Evolutionary conservation across 2,113 vertebrate genomes (phyloP).

Genomic region (Crotalus viridis): DNA sequence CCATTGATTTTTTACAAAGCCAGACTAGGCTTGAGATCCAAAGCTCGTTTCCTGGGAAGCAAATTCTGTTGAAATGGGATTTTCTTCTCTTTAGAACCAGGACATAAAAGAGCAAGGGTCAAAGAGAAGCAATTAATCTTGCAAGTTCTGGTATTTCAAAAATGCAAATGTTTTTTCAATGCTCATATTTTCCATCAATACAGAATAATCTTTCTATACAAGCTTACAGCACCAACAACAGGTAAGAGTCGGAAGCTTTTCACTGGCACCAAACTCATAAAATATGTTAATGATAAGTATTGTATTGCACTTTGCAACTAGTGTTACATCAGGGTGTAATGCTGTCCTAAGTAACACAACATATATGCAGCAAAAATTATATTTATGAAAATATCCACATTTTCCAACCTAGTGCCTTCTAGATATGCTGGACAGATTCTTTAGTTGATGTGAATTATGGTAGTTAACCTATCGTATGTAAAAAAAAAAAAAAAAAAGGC

Average conservation of each 20-base stretch:
- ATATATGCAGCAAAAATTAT: background rate
- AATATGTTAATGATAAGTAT: background rate
- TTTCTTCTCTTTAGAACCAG: slow-evolving; percentile 7
- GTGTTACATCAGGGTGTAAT: background rate
- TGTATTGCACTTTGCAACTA: background rate
- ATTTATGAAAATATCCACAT: background rate
- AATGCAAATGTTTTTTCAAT: background rate
- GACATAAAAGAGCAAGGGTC: background rate
- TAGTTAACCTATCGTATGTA: background rate
- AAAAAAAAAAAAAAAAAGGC: background rate
- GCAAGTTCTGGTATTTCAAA: slow-evolving; percentile 8
- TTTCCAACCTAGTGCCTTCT: background rate
- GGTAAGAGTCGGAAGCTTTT: background rate
- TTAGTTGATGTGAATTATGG: background rate
- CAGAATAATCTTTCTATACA: background rate
- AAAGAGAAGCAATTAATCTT: slow-evolving; percentile 12
- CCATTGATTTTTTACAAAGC: slow-evolving; percentile 1
- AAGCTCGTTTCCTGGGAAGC: slow-evolving; percentile 2
- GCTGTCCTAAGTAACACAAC: background rate
- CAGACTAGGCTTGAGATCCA: slow-evolving; percentile 1
- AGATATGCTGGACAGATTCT: background rate
- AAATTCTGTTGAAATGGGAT: background rate
- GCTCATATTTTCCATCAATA: background rate
- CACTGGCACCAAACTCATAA: background rate
- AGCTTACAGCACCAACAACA: slow-evolving; percentile 13